phyloP scores from a whole-genome alignment of 2,888 invertebrate species.

The Lutraria lutraria region DNA sequence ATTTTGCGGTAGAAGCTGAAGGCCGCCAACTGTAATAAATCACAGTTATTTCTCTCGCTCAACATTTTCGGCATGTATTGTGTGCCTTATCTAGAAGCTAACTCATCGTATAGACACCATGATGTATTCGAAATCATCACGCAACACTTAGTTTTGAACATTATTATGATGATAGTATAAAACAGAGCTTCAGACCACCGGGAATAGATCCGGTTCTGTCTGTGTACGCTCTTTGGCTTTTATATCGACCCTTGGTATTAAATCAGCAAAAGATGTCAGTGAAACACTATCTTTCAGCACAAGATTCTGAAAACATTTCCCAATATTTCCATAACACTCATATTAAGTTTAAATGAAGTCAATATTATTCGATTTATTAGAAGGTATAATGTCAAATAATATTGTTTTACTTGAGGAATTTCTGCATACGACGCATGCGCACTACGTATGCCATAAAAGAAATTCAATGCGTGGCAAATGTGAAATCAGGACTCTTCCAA shows the following conservation, averaged over 20 bases:
- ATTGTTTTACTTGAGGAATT: too few species aligned
- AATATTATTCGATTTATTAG: too few species aligned
- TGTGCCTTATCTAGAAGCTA: background rate
- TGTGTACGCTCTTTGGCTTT: slow-evolving; percentile 8
- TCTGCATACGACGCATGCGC: too few species aligned
- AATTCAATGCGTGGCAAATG: too few species aligned
- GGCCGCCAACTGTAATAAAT: background rate
- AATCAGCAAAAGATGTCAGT: background rate
- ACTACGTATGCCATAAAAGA: too few species aligned
- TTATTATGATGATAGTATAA: slow-evolving; percentile 9
- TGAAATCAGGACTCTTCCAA: too few species aligned
- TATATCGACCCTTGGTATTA: background rate
- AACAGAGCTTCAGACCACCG: background rate
- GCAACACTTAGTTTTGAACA: slow-evolving; percentile 1
- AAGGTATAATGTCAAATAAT: too few species aligned
- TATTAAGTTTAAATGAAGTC: too few species aligned
- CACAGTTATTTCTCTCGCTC: background rate
- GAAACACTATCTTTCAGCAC: background rate
- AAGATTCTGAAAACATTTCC: background rate
- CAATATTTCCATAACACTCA: too few species aligned
- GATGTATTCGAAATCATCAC: slow-evolving; percentile 16
- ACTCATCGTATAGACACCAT: background rate
- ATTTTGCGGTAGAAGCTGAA: background rate
- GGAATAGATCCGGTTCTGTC: slow-evolving; percentile 24
- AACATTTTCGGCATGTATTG: background rate